Evolutionary conservation across 1,140 invertebrate species (phyloP).

Genomic region (Drosophila setifemur): DNA sequence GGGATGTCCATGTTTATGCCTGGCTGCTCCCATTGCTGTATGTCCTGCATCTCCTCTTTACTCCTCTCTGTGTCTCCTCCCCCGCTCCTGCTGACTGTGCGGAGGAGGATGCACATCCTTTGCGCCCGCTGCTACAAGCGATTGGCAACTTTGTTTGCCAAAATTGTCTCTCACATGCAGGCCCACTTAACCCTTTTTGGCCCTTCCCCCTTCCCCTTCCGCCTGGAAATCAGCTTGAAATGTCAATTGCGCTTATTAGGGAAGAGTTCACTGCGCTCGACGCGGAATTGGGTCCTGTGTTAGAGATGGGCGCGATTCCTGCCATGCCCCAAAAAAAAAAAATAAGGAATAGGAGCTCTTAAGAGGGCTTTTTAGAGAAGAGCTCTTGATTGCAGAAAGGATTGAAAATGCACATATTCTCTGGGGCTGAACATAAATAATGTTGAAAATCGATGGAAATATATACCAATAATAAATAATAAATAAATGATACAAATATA

Average conservation of each 20-base stretch:
- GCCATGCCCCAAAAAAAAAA: too few species aligned
- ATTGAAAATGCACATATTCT: too few species aligned
- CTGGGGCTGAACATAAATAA: too few species aligned
- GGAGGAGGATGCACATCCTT: too few species aligned
- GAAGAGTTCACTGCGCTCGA: slow-evolving; percentile 60
- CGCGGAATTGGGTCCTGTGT: slow-evolving; percentile 1
- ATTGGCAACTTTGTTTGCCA: slow-evolving; percentile 49
- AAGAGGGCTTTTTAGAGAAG: background rate
- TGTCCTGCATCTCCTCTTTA: background rate
- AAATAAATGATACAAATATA: too few species aligned
- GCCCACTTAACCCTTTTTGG: background rate
- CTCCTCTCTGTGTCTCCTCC: background rate
- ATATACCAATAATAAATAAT: too few species aligned
- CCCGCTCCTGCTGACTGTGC: slow-evolving; percentile 1
- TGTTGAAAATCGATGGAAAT: too few species aligned
- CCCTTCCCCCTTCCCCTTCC: background rate
- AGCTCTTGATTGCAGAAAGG: too few species aligned
- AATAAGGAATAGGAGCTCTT: background rate
- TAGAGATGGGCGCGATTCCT: slow-evolving; percentile 2
- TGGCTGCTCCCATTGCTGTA: slow-evolving; percentile 6
- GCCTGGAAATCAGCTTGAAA: slow-evolving; percentile 51
- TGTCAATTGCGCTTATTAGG: slow-evolving; percentile 72
- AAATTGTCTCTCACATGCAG: slow-evolving; percentile 14
- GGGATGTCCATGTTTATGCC: slow-evolving; percentile 44
- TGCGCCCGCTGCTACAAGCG: slow-evolving; percentile 12